Percentiles rank a stretch among this genome's conserved stretches.
phyloP scores from a whole-genome alignment of 1,140 invertebrate species.

The Colletes gigas region DNA sequence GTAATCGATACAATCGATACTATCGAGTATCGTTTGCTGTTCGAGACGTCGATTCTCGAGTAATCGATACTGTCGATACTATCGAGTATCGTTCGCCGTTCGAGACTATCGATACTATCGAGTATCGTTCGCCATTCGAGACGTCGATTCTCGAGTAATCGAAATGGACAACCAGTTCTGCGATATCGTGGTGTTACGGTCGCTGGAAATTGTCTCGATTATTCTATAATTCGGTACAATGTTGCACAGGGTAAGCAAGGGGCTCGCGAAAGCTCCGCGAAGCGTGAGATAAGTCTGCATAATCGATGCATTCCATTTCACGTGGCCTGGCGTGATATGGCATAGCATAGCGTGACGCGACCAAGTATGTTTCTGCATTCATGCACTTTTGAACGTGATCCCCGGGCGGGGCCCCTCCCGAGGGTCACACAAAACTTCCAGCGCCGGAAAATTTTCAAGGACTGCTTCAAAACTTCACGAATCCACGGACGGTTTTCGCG shows the following conservation, averaged over 20 bases:
- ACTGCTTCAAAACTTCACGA: slow-evolving; percentile 40
- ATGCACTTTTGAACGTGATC: slow-evolving; percentile 36
- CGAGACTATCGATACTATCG: no score
- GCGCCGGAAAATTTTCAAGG: slow-evolving; percentile 34
- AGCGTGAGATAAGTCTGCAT: slow-evolving; percentile 56
- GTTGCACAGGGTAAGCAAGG: not conserved
- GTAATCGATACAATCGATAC: no score
- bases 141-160: no score
- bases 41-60: no score
- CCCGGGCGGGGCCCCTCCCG: not conserved
- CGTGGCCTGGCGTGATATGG: slow-evolving; percentile 42
- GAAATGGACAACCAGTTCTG: no score
- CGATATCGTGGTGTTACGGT: no score
- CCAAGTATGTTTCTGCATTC: slow-evolving; percentile 36
- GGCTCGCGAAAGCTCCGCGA: slow-evolving; percentile 23
- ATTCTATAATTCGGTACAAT: slow-evolving; percentile 10
- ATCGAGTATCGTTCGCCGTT: no score
- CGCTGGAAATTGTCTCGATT: not conserved
- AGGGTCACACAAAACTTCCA: slow-evolving; percentile 10
- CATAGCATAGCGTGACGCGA: slow-evolving; percentile 48
- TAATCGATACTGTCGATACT: no score
- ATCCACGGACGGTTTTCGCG: slow-evolving; percentile 8
- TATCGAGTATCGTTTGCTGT: no score
- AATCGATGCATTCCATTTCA: slow-evolving; percentile 60
- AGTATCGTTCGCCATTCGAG: no score